These are phyloP conservation scores for Cercopithecus mona DNA, from an alignment of 2,113 vertebrate genomes.

Conservation along the genomic window DNA sequence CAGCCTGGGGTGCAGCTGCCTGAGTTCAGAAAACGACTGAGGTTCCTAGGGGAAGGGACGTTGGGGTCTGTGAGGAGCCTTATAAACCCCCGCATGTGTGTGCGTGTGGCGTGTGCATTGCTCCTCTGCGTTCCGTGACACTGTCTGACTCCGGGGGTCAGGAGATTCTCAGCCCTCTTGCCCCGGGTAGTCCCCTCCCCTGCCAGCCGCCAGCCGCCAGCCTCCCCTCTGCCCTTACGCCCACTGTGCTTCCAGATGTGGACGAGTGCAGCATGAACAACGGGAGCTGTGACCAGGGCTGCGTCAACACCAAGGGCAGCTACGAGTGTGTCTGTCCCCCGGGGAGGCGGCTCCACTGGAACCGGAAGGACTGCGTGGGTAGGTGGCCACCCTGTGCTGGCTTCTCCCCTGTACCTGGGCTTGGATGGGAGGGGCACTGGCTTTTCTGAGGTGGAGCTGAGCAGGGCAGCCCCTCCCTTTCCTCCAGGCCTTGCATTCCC, in stretches of 20 bases:
- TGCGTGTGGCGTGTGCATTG: fast-evolving
- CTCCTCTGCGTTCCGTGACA: fast-evolving
- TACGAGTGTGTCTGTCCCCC: slow-evolving; percentile 93
- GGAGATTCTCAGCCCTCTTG: not conserved
- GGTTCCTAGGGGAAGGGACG: not conserved
- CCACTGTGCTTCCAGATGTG: slow-evolving; percentile 85
- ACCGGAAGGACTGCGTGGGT: slow-evolving; percentile 96
- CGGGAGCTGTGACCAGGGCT: slow-evolving; percentile 91
- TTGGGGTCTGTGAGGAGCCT: not conserved
- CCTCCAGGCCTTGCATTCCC: not conserved
- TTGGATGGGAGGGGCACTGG: not conserved
- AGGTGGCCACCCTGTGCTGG: slow-evolving; percentile 66
- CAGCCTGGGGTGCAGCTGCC: too few relatives aligned
- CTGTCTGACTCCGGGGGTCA: not conserved
- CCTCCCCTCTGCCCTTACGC: not conserved
- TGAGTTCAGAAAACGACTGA: fast-evolving
- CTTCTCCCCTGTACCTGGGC: not conserved
- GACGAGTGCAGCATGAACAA: slow-evolving; percentile 96
- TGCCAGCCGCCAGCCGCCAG: not conserved
- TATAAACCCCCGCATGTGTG: too few relatives aligned
- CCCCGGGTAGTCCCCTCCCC: not conserved
- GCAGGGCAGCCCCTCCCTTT: fast-evolving
- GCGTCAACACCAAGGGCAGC: slow-evolving; percentile 92
- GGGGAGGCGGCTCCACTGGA: slow-evolving; percentile 95
- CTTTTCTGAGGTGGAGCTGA: not conserved